A percentile compares a stretch with the other conserved stretches of the same genome.
Conservation (phyloP, 2,113 vertebrate genomes). For the Ceuthmochares aereus region DNA sequence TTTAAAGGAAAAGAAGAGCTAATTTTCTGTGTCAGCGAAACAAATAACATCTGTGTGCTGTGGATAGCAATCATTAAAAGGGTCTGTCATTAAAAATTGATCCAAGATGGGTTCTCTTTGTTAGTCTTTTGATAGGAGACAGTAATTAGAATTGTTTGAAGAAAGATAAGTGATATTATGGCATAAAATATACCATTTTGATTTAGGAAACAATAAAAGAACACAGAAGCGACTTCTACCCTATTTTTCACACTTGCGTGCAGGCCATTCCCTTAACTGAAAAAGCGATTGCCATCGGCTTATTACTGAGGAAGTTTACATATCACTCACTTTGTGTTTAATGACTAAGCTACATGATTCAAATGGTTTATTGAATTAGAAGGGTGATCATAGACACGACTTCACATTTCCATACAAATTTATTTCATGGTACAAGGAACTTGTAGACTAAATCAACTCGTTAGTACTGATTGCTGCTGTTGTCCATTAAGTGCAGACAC, state of each 20-base stretch:
- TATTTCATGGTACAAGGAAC: background rate
- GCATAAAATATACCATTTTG: constrained; percentile 3
- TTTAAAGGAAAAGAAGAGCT: constrained; percentile 49
- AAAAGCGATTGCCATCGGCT: constrained; percentile 17
- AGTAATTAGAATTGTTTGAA: constrained; percentile 66
- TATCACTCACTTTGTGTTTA: background rate
- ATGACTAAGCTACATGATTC: background rate
- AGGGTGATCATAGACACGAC: background rate
- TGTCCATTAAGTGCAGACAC: background rate
- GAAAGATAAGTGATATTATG: constrained; percentile 25
- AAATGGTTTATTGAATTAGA: background rate
- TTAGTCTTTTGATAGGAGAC: constrained; percentile 52
- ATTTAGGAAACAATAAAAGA: constrained; percentile 43
- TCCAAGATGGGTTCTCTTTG: constrained; percentile 44
- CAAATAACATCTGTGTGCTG: constrained; percentile 65
- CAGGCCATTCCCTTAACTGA: background rate
- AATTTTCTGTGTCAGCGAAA: constrained; percentile 65
- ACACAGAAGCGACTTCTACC: background rate
- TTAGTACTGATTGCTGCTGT: background rate
- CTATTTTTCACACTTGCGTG: constrained; percentile 8
- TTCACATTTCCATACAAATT: background rate
- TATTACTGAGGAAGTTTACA: background rate
- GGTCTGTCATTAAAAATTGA: constrained; percentile 59
- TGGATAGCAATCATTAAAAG: constrained; percentile 49
- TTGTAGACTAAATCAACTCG: background rate